Percentiles rank a stretch among this genome's conserved stretches.
Conservation (phyloP, 2,888 invertebrate genomes). For the Agapetus fuscipes region DNA sequence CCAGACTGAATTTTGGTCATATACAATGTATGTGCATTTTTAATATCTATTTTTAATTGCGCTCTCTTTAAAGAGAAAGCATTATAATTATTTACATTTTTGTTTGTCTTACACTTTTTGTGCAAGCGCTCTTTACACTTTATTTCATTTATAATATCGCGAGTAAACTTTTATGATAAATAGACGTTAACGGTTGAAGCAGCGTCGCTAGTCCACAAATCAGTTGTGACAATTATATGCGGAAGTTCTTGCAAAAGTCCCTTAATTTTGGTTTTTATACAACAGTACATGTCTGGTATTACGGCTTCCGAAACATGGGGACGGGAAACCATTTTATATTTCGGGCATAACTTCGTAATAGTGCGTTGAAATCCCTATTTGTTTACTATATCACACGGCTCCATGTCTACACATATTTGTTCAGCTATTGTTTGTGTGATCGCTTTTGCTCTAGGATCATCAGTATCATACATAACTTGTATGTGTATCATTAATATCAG, state of each 20-base stretch:
- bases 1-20: too few relatives aligned
- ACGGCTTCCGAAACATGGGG: constrained; percentile 19
- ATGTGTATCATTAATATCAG: too few relatives aligned
- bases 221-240: constrained; percentile 19
- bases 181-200: too few relatives aligned
- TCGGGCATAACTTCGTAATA: constrained; percentile 19
- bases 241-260: constrained; percentile 15
- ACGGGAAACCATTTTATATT: constrained; percentile 22
- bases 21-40: too few relatives aligned
- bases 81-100: too few relatives aligned
- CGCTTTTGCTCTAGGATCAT: constrained; percentile 21
- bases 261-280: constrained; percentile 21
- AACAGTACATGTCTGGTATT: constrained; percentile 18
- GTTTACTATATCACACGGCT: constrained; percentile 22
- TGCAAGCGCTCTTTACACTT: too few relatives aligned
- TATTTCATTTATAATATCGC: too few relatives aligned
- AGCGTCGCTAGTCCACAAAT: constrained; percentile 22
- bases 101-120: too few relatives aligned
- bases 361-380: constrained; percentile 20
- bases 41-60: too few relatives aligned
- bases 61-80: too few relatives aligned
- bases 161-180: too few relatives aligned
- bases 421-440: constrained; percentile 23
- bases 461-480: constrained; percentile 5
- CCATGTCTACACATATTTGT: constrained; percentile 23